Conservation (phyloP, 2,797 vertebrate species). For the Cygnus olor region DNA sequence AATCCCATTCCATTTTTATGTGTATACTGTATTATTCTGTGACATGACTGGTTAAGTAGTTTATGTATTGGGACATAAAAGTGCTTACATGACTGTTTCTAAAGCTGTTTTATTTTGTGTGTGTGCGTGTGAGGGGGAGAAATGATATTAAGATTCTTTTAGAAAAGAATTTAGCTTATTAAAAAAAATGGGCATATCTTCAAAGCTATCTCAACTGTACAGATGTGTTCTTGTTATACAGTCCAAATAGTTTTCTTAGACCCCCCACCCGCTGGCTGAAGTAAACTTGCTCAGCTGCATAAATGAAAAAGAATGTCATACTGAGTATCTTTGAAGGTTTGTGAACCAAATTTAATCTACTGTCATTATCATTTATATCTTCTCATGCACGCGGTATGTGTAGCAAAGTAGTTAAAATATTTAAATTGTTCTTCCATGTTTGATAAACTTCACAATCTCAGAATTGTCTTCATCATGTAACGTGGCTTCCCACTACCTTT, state of each 20-base stretch:
- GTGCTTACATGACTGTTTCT: not conserved
- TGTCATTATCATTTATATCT: slow-evolving; percentile 15
- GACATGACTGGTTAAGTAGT: not conserved
- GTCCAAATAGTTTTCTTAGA: not conserved
- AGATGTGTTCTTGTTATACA: not conserved
- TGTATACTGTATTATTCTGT: not conserved
- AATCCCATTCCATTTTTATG: not conserved
- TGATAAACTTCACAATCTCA: not conserved
- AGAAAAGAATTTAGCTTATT: not conserved
- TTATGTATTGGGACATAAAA: not conserved
- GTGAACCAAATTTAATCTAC: slow-evolving; percentile 22
- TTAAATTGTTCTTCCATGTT: not conserved
- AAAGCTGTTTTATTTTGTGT: not conserved
- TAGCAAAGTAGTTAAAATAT: not conserved
- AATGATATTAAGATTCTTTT: not conserved
- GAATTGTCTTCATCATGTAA: accelerated
- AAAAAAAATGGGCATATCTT: slow-evolving; percentile 1
- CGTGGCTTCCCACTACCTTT: not conserved
- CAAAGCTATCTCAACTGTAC: slow-evolving; percentile 21
- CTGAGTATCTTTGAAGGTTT: slow-evolving; percentile 1
- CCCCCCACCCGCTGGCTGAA: not conserved
- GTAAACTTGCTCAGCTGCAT: slow-evolving; percentile 30
- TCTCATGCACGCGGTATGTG: not conserved
- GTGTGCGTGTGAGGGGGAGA: not conserved
- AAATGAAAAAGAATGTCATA: slow-evolving; percentile 44